Conservation (phyloP, 2,797 vertebrate species). For the Sebastes kiyomatsui region DNA sequence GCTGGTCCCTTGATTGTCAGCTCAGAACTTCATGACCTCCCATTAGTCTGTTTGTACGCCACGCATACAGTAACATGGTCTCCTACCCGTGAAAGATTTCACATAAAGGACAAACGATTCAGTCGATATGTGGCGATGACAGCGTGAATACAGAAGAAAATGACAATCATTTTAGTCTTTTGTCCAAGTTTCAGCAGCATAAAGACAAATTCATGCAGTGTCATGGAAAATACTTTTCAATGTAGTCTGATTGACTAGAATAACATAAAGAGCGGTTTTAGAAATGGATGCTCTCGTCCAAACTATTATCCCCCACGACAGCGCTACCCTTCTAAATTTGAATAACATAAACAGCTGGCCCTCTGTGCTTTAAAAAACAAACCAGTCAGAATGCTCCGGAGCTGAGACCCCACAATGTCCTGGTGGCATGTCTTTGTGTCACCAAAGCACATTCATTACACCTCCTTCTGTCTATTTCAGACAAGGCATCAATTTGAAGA, state of each 20-base stretch:
- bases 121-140: slow-evolving; percentile 31
- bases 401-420: slow-evolving; percentile 50
- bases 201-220: slow-evolving; percentile 39
- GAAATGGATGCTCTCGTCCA: slow-evolving; percentile 37
- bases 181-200: slow-evolving; percentile 47
- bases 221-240: slow-evolving; percentile 36
- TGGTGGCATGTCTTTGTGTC: slow-evolving; percentile 66
- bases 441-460: slow-evolving; percentile 81
- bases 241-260: slow-evolving; percentile 50
- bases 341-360: slow-evolving; percentile 67
- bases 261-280: slow-evolving; percentile 49
- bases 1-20: slow-evolving; percentile 58
- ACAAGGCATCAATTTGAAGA: slow-evolving; percentile 88
- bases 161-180: slow-evolving; percentile 61
- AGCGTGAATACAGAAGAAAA: slow-evolving; percentile 47
- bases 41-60: slow-evolving; percentile 44
- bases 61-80: slow-evolving; percentile 34
- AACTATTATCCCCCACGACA: slow-evolving; percentile 39
- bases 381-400: slow-evolving; percentile 46
- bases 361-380: slow-evolving; percentile 59
- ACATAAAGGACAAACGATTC: slow-evolving; percentile 51
- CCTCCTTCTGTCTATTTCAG: slow-evolving; percentile 82
- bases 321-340: slow-evolving; percentile 51
- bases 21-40: slow-evolving; percentile 67
- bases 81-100: slow-evolving; percentile 33